Conservation (phyloP, 2,797 vertebrate species). For the Pogonophryne albipinna region DNA sequence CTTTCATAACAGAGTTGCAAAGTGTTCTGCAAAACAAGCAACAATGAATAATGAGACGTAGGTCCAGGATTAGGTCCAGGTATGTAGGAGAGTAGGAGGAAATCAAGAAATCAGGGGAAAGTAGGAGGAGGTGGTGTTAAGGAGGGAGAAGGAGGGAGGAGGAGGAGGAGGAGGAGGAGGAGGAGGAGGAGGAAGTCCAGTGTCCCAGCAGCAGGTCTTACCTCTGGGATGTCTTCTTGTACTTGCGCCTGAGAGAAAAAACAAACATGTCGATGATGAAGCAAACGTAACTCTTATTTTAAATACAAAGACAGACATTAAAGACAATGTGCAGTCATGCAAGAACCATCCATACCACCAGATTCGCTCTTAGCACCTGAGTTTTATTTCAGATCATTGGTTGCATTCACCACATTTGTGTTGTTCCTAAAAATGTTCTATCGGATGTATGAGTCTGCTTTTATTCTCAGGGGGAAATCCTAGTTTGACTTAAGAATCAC, state of each 20-base stretch:
- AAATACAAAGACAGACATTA: constrained; percentile 14
- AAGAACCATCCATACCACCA: constrained; percentile 1
- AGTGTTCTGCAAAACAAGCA: constrained; percentile 12
- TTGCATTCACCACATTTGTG: background rate
- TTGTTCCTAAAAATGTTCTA: background rate
- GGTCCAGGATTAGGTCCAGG: constrained; percentile 19
- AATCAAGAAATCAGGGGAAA: background rate
- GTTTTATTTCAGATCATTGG: background rate
- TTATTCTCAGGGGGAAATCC: background rate
- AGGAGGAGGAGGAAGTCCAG: constrained; percentile 46
- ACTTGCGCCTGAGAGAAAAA: constrained; percentile 92
- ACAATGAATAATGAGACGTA: constrained; percentile 19
- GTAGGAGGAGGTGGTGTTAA: background rate
- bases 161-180: background rate
- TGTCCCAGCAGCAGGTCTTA: constrained; percentile 84
- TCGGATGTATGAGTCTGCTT: background rate
- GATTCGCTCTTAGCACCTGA: background rate
- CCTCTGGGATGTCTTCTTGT: constrained; percentile 99
- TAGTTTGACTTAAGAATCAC: background rate
- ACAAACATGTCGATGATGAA: constrained; percentile 66
- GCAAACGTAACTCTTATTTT: background rate
- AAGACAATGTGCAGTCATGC: constrained; percentile 15
- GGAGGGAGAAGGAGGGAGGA: background rate
- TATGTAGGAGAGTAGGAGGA: constrained; percentile 13
- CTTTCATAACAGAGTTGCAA: constrained; percentile 40